A percentile compares a stretch with the other conserved stretches of the same genome.
Evolutionary conservation across 2,113 vertebrate genomes (phyloP).

Genomic region (Ptyas mucosa): DNA sequence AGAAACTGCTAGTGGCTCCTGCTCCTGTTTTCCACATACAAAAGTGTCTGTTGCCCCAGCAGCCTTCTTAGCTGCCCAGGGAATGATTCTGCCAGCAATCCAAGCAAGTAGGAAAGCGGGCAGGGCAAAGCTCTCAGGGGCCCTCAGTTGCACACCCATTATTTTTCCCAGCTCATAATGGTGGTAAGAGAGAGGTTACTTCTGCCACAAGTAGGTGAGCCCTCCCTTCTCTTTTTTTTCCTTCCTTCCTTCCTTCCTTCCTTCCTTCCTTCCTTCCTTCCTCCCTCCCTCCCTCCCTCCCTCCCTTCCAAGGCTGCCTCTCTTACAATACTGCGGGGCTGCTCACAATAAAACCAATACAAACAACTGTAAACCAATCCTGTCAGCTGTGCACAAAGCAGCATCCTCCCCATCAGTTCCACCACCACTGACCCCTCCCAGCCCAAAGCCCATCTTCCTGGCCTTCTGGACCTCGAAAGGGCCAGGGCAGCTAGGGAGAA

Average conservation of each 20-base stretch:
- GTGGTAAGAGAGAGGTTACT: not conserved
- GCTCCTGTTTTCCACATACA: not conserved
- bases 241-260: not conserved
- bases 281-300: not conserved
- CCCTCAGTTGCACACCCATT: not conserved
- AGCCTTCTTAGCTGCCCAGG: not conserved
- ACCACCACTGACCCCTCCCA: not conserved
- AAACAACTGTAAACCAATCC: not conserved
- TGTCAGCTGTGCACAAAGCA: not conserved
- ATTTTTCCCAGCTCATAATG: not conserved
- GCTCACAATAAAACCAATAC: not conserved
- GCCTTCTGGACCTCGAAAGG: not conserved
- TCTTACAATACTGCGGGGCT: not conserved
- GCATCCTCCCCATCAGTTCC: not conserved
- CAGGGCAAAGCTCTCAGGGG: not conserved
- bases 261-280: not conserved
- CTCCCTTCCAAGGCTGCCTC: not conserved
- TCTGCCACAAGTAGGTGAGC: not conserved
- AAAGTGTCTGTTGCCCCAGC: not conserved
- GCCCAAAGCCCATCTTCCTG: not conserved
- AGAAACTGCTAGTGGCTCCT: not conserved
- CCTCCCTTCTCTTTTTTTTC: not conserved
- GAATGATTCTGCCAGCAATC: not conserved
- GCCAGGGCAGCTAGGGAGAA: not conserved
- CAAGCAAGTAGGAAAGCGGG: not conserved